phyloP scores from a whole-genome alignment of 2,888 invertebrate genomes.

The Epinotia ramella region DNA sequence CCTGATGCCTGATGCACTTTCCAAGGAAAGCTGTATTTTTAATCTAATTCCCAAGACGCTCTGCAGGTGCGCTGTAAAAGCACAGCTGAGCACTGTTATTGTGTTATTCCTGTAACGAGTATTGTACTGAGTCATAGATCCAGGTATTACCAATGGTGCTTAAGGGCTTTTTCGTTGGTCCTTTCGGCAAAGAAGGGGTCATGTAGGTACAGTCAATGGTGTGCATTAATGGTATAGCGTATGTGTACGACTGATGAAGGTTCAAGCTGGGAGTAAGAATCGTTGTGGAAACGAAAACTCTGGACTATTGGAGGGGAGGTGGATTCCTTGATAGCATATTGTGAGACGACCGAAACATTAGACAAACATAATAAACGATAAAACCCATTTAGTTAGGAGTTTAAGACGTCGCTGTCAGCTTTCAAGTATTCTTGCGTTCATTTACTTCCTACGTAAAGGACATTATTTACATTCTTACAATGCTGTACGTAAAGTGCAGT shows the following conservation, averaged over 20 bases:
- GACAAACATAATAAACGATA: too few relatives aligned
- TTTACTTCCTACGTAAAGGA: too few relatives aligned
- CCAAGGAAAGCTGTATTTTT: constrained; percentile 29
- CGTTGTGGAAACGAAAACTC: background rate
- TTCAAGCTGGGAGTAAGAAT: background rate
- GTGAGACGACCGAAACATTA: background rate
- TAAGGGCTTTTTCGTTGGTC: background rate
- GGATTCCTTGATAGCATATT: background rate
- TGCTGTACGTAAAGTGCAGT: background rate
- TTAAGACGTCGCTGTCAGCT: too few relatives aligned
- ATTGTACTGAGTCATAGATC: too few relatives aligned
- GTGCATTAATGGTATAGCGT: too few relatives aligned
- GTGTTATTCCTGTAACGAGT: too few relatives aligned
- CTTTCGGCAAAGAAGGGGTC: background rate
- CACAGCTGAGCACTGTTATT: too few relatives aligned
- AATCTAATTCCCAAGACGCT: background rate
- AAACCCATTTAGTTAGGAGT: too few relatives aligned
- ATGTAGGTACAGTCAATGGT: too few relatives aligned
- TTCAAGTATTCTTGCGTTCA: too few relatives aligned
- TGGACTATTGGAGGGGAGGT: too few relatives aligned
- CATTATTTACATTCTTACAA: background rate
- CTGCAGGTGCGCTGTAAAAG: background rate
- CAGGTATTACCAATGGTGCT: background rate
- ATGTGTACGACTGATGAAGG: too few relatives aligned
- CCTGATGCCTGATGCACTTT: constrained; percentile 23